A percentile compares a stretch with the other conserved stretches of the same genome.
Conservation (phyloP, 1,140 invertebrate species). For the Pogonognathellus flavescens region DNA sequence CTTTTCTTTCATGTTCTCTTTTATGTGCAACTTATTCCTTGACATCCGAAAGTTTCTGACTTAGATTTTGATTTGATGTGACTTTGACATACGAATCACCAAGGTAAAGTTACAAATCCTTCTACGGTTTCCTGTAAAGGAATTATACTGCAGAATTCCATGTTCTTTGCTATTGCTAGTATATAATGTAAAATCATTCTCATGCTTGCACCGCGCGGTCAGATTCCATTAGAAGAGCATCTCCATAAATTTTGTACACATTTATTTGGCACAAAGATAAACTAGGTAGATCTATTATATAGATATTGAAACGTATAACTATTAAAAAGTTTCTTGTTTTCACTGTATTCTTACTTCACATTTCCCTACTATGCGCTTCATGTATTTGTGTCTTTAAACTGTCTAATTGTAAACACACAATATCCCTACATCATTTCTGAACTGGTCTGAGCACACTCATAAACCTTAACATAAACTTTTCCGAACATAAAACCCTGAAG, state of each 20-base stretch:
- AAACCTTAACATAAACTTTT: constrained; percentile 34
- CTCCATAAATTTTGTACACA: too few relatives aligned
- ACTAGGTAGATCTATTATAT: too few relatives aligned
- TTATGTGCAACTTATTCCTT: neutral
- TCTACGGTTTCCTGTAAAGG: constrained; percentile 2
- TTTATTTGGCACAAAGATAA: too few relatives aligned
- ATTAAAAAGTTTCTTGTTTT: too few relatives aligned
- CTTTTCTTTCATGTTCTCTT: constrained; percentile 27
- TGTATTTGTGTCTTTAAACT: constrained; percentile 2
- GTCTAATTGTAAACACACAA: constrained; percentile 17
- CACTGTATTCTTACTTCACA: too few relatives aligned
- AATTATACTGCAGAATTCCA: neutral
- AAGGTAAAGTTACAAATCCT: constrained; percentile 36
- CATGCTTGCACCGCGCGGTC: too few relatives aligned
- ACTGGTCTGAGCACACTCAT: neutral
- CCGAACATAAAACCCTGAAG: constrained; percentile 23
- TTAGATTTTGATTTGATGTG: constrained; percentile 22
- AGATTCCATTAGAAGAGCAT: too few relatives aligned
- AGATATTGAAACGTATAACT: too few relatives aligned
- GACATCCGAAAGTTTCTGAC: neutral
- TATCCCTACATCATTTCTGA: neutral
- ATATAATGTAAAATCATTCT: too few relatives aligned
- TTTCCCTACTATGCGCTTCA: too few relatives aligned
- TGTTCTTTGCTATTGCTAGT: neutral
- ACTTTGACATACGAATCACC: constrained; percentile 11